Evolutionary conservation across 2,888 invertebrate species (phyloP).

Genomic region (Microctonus hyperodae): DNA sequence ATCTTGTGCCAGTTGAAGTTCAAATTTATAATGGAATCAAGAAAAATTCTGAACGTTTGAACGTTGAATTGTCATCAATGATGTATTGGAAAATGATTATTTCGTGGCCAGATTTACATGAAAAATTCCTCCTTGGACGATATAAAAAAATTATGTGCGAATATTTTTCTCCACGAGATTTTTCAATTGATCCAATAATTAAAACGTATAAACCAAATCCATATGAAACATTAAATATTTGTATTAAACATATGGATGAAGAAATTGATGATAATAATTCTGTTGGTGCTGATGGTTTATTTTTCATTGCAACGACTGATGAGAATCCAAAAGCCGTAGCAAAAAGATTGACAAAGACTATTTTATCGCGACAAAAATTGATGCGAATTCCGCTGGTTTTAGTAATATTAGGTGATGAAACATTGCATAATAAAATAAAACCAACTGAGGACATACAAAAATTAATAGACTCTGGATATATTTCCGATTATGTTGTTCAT

Average conservation of each 20-base stretch:
- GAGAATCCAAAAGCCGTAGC: slow-evolving; percentile 46
- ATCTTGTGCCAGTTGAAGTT: slow-evolving; percentile 63
- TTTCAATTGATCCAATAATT: slow-evolving; percentile 48
- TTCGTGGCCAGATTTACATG: slow-evolving; percentile 66
- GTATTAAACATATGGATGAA: slow-evolving; percentile 55
- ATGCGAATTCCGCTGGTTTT: slow-evolving; percentile 56
- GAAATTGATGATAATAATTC: slow-evolving; percentile 45
- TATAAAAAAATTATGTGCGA: slow-evolving; percentile 65
- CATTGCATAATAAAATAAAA: slow-evolving; percentile 31
- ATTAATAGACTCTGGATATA: slow-evolving; percentile 51
- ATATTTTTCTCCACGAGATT: slow-evolving; percentile 63
- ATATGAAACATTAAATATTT: slow-evolving; percentile 53
- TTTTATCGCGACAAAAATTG: slow-evolving; percentile 52
- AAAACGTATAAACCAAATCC: slow-evolving; percentile 51
- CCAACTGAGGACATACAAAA: slow-evolving; percentile 45
- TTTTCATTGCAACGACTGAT: slow-evolving; percentile 50
- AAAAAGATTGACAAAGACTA: slow-evolving; percentile 51
- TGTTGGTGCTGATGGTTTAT: slow-evolving; percentile 53
- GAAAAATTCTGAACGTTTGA: slow-evolving; percentile 63
- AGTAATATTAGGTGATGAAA: slow-evolving; percentile 46
- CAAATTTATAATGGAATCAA: slow-evolving; percentile 64
- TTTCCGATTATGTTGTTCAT: slow-evolving; percentile 53
- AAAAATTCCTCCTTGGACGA: slow-evolving; percentile 64
- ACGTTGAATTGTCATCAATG: slow-evolving; percentile 63
- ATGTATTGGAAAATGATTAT: slow-evolving; percentile 72